Percentiles rank a stretch among this genome's conserved stretches.
Evolutionary conservation across 2,113 vertebrate species (phyloP).

Genomic region (Nothoprocta pentlandii): DNA sequence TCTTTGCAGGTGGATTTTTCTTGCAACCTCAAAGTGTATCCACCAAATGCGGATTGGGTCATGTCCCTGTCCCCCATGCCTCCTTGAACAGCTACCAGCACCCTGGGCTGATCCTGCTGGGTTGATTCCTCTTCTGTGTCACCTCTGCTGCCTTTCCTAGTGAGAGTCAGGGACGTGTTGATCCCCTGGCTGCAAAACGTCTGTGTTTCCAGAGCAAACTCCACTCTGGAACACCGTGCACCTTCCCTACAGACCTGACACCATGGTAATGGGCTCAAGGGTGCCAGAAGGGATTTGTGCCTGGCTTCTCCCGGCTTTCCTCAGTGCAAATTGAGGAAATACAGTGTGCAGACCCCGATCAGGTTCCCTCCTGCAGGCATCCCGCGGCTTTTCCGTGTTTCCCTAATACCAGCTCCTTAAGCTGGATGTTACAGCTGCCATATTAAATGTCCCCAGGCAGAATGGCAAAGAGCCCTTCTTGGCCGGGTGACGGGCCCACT

Average conservation of each 20-base stretch:
- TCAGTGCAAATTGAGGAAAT: background rate
- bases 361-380: background rate
- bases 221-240: background rate
- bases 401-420: background rate
- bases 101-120: too few relatives aligned
- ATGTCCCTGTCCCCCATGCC: background rate
- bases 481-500: background rate
- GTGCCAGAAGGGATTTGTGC: background rate
- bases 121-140: background rate
- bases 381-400: background rate
- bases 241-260: background rate
- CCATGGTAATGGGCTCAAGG: background rate
- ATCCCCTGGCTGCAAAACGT: too few relatives aligned
- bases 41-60: background rate
- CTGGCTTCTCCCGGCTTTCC: background rate
- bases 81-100: background rate
- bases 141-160: background rate
- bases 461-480: background rate
- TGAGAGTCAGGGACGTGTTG: background rate
- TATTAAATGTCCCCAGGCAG: background rate
- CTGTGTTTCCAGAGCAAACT: background rate
- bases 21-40: background rate
- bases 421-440: background rate
- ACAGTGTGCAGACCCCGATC: background rate
- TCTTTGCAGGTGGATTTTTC: background rate